A percentile compares a stretch with the other conserved stretches of the same genome.
phyloP scores from a whole-genome alignment of 2,113 vertebrate genomes.

The Gallinago undulata region DNA sequence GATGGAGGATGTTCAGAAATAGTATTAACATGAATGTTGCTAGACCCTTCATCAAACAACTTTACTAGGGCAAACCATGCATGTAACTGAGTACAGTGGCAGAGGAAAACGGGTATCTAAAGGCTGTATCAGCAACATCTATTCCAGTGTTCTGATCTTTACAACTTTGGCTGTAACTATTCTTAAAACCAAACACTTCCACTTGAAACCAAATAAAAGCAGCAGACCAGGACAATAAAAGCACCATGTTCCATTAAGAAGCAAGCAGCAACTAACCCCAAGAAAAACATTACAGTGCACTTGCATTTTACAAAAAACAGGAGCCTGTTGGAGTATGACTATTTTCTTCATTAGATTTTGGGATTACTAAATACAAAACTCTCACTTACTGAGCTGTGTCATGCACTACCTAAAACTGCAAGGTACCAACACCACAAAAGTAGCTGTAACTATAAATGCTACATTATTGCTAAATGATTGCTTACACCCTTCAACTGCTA shows the following conservation, averaged over 20 bases:
- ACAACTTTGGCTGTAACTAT: not conserved
- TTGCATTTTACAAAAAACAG: not conserved
- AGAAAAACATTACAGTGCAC: not conserved
- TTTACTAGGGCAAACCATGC: not conserved
- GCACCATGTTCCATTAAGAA: not conserved
- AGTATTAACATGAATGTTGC: not conserved
- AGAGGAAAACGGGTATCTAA: not conserved
- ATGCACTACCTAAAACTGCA: not conserved
- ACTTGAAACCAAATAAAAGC: not conserved
- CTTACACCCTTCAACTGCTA: not conserved
- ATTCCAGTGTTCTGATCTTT: not conserved
- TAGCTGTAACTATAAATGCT: not conserved
- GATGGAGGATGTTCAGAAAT: not conserved
- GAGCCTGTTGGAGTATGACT: not conserved
- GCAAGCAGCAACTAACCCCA: not conserved
- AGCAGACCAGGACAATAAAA: not conserved
- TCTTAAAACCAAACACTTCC: not conserved
- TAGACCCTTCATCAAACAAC: not conserved
- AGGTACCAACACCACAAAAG: not conserved
- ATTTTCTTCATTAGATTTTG: not conserved
- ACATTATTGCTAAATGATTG: not conserved
- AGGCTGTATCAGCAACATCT: not conserved
- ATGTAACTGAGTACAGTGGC: not conserved
- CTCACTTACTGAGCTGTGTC: not conserved
- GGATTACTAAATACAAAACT: not conserved